Evolutionary conservation across 2,888 invertebrate species (phyloP), one percentile per base, ranked within the genome.

Genomic region (Cryptocephalus moraei): DNA sequence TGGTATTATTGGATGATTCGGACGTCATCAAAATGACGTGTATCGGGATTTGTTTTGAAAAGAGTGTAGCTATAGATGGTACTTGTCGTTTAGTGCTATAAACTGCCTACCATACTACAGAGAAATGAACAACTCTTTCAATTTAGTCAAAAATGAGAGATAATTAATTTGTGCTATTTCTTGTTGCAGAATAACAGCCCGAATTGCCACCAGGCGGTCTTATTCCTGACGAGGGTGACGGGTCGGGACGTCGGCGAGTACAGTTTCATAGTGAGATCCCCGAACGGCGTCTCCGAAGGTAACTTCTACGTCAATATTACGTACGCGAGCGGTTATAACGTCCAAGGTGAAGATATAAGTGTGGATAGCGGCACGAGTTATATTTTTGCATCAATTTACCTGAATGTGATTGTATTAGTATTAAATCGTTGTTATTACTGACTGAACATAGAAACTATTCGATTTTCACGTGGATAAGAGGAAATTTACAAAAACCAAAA

Each of bases 301-400:
- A 73, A 73, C 53, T 76, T 82, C 61, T 72, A 74, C 58, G 73
- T 82, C 55, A 81, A 81, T 65, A 77, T 81, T 64, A 80, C 80
- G 8, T 70, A 70, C 54, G 69, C 70, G 41, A 70, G 69, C 52
- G 70, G 70, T 44, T 70, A 67, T 56, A 67, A 66, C 52, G 61
- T 65, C 45, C 60, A 56, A 39, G 38, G 43, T 32, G 52, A 53
- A 41, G 57, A 60, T 49, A 54, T 55, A 33, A 54, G 59, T 51
- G 59, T 11, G 46, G 57, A 60, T 50, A 53, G 51, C 47, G 48
- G 50, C 48, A 54, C 39, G 31, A 43, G 49, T 41, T 32, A 44
- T 41, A 48, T 59, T 56, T 59, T 61, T 55, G 56, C 61, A 57
- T 62, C 64, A 58, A 58, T 64, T 61, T 63, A 60, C 57, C 56